Base-by-base conservation (phyloP, 2,797 vertebrate genomes). In the Kryptopterus vitreolus region DNA sequence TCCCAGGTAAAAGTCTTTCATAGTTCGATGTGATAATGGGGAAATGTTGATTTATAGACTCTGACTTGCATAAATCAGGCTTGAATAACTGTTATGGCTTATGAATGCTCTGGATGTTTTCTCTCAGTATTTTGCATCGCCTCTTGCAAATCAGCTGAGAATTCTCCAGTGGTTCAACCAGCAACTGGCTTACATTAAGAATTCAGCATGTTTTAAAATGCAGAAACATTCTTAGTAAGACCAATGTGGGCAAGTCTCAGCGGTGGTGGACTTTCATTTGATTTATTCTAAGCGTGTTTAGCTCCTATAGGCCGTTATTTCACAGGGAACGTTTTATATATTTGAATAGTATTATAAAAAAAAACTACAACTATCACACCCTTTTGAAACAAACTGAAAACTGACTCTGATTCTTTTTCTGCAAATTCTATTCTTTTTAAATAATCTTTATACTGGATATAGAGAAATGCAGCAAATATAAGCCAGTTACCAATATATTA, bases 211-310 rank as follows among this genome's bases (percentile, higher is more conserved):
- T 29, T 69, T 18, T 11, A 20, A 69, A 69, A 29, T 50, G 15
- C 4, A 48, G 24, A 69, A 26, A 15, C 26, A 29, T 50, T 15
- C 3, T 69, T 50, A 29, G 2, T 29, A 50, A 50, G 43, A 69
- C 3, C 24, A 69, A 29, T 24, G 15, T 50, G 16, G 43, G 7
- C 10, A 26, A 24, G n/a, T n/a, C n/a, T 35, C 57, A n/a, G 57
- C 26, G 10, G 10, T 43, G 38, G 38, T 10, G 10, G 38, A 43
- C 10, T 1, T 43, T 24, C 11, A 75, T 24, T 31, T 46, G 10
- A 78, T 58, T 59, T 58, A 59, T 46, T 43, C 26, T 22, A 59
- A n/a, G n/a, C 38, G 48, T 6, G n/a, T 77, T 77, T 11, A 63
- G n/a, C 20, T 76, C 24, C 18, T 6, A 20, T 43, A 76, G 43